Evolutionary conservation across 37 sponge, comb jelly and placozoan genomes (phyloP).

Genomic region (Petrosia ficiformis): DNA sequence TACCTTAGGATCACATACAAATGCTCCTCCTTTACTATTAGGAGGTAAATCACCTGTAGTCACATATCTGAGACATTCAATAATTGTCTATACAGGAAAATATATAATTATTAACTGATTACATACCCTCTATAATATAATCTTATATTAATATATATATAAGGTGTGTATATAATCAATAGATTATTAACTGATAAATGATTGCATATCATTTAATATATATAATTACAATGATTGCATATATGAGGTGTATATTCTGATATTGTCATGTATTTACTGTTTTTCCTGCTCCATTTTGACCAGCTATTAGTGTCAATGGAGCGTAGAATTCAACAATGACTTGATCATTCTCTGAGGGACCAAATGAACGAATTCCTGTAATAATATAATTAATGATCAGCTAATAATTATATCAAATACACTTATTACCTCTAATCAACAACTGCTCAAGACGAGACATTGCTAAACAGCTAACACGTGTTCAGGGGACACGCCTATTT

Average conservation of each 20-base stretch:
- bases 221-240: no score
- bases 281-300: conserved; percentile 98
- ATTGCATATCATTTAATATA: not conserved
- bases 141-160: conserved; percentile 55
- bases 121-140: conserved; percentile 7
- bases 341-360: conserved; percentile 50
- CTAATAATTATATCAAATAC: no score
- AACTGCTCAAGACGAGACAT: conserved; percentile 81
- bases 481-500: not conserved
- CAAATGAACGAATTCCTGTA: conserved; percentile 86
- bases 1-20: conserved; percentile 93
- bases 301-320: conserved; percentile 93
- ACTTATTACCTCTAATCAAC: conserved; percentile 54
- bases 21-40: conserved; percentile 82
- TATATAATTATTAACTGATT: not conserved
- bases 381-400: not conserved
- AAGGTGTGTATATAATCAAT: conserved; percentile 62
- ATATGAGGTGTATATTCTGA: not conserved
- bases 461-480: not conserved
- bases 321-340: conserved; percentile 69
- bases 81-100: conserved; percentile 73
- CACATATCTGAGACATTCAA: conserved; percentile 92
- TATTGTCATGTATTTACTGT: conserved; percentile 54
- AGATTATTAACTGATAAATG: no score
- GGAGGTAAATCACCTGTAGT: conserved; percentile 91